Base-by-base conservation (phyloP, 1,140 invertebrate species). In the Bilobella aurantiaca region DNA sequence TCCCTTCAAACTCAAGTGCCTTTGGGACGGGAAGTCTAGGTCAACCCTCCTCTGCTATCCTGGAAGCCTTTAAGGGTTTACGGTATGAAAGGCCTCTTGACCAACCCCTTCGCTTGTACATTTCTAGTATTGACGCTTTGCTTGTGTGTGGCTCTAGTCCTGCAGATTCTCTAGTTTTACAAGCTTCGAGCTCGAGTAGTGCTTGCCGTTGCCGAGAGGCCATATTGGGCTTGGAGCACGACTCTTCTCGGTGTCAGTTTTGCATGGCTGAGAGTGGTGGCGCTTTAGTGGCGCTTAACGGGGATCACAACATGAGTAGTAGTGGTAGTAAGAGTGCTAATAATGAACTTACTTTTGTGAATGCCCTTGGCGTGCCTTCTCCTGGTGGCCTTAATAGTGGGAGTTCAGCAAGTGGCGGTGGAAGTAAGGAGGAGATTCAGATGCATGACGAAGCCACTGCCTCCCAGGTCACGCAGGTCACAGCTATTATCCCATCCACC, bases 41-140 rank as follows among this genome's bases (percentile, higher is more conserved):
- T 5, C 14, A 34, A 29, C 18, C 58, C 8, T 5, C 12, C 3
- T 30, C 58, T 12, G 16, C 60, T 3, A 42, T 67, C 16, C 3
- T 67, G 8, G 49, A 67, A 32, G 66, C 58, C 2, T 42, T 72
- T 1, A 34, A 57, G 16, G 65, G 69, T 25, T 34, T 72, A 3
- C 67, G 70, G 25, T 72, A 69, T 59, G 61, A 49, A 12, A 30
- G 29, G n/a, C 29, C 32, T 23, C 60, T 29, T 1, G 66, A 65
- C 14, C 56, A 67, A 14, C 63, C 67, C 12, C 25, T 68, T 21
- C 58, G 63, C 53, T 37, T 72, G 14, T 72, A 72, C 47, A 72
- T 72, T 65, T 72, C 70, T 42, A 72, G 70, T 47, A 59, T 66
- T 34, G 68, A 72, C 56, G 70, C 70, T 68, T 72, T 72, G 70